A percentile compares a stretch with the other conserved stretches of the same genome.
Evolutionary conservation across 2,797 vertebrate genomes (phyloP).

Genomic region (Triplophysa yarkandensis): DNA sequence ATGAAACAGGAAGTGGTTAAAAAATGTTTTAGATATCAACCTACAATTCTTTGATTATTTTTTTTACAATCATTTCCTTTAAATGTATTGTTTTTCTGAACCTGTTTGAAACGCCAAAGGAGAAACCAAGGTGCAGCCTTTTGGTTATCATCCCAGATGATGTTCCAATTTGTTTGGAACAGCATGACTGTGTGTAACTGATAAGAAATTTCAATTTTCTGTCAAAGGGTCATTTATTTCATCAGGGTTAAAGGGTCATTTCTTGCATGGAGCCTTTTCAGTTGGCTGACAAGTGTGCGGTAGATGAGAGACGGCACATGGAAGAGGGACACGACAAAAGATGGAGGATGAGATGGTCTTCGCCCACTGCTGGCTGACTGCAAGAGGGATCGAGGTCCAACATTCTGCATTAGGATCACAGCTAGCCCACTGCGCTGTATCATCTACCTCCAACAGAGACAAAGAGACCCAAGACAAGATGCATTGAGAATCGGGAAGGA

Average conservation of each 20-base stretch:
- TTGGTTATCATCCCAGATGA: neutral
- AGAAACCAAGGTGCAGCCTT: neutral
- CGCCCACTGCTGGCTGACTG: slow-evolving; percentile 33
- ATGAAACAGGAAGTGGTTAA: neutral
- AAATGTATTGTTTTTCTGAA: too few species aligned
- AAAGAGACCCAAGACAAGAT: slow-evolving; percentile 45
- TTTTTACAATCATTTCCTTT: too few species aligned
- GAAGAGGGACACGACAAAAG: slow-evolving; percentile 12
- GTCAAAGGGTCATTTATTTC: neutral
- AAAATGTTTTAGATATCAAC: too few species aligned
- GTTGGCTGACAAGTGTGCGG: slow-evolving; percentile 58
- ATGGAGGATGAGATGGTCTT: slow-evolving; percentile 50
- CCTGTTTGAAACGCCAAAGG: neutral
- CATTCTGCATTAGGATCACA: slow-evolving; percentile 64
- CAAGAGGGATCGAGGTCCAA: slow-evolving; percentile 62
- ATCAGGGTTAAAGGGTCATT: neutral
- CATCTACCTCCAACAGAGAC: slow-evolving; percentile 54
- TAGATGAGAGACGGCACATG: slow-evolving; percentile 55
- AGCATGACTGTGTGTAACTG: neutral
- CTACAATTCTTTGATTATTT: too few species aligned
- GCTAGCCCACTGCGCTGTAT: slow-evolving; percentile 52
- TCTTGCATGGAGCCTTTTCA: slow-evolving; percentile 52
- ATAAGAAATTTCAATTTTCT: neutral
- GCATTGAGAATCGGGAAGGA: slow-evolving; percentile 36
- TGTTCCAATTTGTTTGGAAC: neutral